Percentiles rank a stretch among this genome's conserved stretches.
Evolutionary conservation across 2,113 vertebrate species (phyloP).

Genomic region (Laticauda colubrina): DNA sequence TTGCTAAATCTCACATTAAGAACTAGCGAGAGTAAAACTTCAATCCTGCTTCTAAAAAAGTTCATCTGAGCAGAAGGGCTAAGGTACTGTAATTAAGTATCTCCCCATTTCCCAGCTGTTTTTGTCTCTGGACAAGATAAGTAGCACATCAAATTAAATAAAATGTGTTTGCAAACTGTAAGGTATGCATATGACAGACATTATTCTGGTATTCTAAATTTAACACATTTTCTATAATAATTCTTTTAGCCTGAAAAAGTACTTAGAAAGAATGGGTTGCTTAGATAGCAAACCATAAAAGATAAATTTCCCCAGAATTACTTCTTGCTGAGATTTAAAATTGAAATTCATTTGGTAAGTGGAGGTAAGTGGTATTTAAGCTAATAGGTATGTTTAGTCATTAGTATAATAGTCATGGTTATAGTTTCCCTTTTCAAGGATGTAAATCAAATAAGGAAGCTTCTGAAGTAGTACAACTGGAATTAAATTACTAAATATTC

Average conservation of each 20-base stretch:
- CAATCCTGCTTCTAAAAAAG: background rate
- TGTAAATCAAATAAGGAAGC: background rate
- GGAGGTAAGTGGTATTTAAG: background rate
- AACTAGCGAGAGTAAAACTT: background rate
- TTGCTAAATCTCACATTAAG: background rate
- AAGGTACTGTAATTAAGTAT: background rate
- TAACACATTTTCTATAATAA: background rate
- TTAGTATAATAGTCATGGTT: background rate
- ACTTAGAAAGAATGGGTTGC: background rate
- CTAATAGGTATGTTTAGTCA: background rate
- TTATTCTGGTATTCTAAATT: background rate
- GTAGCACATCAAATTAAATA: background rate
- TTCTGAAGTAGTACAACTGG: background rate
- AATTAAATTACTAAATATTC: background rate
- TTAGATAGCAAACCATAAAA: background rate
- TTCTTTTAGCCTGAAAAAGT: background rate
- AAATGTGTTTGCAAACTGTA: background rate
- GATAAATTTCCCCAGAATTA: background rate
- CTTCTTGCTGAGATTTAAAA: background rate
- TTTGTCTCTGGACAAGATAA: background rate
- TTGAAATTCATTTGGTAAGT: background rate
- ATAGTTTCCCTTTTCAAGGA: background rate
- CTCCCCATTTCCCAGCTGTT: background rate
- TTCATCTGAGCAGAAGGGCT: background rate
- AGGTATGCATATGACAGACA: background rate